Evolutionary conservation across 2,888 invertebrate species (phyloP).

Genomic region (Dione vanillae): DNA sequence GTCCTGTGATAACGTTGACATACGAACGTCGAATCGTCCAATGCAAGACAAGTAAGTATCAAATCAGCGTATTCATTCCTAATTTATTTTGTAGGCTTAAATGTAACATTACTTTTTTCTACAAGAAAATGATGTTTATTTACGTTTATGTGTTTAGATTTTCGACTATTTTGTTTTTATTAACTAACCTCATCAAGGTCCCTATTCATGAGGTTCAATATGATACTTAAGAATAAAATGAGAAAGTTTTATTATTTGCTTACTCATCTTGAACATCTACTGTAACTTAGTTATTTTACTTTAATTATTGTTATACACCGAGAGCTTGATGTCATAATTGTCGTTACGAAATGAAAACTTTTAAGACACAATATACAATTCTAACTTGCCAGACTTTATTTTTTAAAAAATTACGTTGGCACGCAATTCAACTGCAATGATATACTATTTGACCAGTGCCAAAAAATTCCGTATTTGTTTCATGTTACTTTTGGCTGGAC

Average conservation of each 20-base stretch:
- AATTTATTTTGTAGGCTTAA: too few relatives aligned
- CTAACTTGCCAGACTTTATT: background rate
- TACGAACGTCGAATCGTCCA: too few relatives aligned
- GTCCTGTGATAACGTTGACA: too few relatives aligned
- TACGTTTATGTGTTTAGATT: too few relatives aligned
- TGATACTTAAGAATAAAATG: background rate
- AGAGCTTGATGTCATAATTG: background rate
- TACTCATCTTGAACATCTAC: background rate
- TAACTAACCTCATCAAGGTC: too few relatives aligned
- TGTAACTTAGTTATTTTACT: background rate
- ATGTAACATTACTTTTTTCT: too few relatives aligned
- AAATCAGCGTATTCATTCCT: too few relatives aligned
- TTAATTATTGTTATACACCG: background rate
- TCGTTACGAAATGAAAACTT: background rate
- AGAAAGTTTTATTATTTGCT: background rate
- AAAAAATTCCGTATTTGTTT: conserved; percentile 57
- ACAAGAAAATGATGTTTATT: too few relatives aligned
- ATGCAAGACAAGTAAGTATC: too few relatives aligned
- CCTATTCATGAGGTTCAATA: too few relatives aligned
- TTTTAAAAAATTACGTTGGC: conserved; percentile 34
- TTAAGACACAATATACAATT: background rate
- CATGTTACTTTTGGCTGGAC: conserved; percentile 63
- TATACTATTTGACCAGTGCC: conserved; percentile 59
- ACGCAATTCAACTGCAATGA: conserved; percentile 49
- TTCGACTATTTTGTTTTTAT: too few relatives aligned